phyloP scores from a whole-genome alignment of 2,888 invertebrate species.

The Keiferia lycopersicella region DNA sequence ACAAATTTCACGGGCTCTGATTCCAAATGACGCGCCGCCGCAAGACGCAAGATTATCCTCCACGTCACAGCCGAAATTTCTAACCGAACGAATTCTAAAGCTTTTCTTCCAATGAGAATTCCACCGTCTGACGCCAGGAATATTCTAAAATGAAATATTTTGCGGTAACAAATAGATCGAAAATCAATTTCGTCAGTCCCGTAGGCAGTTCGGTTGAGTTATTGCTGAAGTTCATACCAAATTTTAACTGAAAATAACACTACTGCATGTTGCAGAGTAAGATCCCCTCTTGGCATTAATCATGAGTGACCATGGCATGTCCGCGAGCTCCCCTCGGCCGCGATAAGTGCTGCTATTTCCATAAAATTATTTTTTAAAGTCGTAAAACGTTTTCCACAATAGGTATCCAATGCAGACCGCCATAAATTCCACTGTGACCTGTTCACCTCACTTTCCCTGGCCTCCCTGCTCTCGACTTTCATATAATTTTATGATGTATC shows the following conservation, averaged over 20 bases:
- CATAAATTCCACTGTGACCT: conserved; percentile 69
- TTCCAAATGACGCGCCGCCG: conserved; percentile 49
- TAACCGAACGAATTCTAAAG: conserved; percentile 61
- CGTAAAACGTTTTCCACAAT: conserved; percentile 71
- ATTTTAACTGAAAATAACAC: background rate
- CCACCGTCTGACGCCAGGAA: conserved; percentile 44
- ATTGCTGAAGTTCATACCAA: background rate
- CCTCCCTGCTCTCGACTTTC: conserved; percentile 73
- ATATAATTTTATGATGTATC: conserved; percentile 81
- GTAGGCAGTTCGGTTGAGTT: background rate
- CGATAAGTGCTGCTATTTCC: conserved; percentile 46
- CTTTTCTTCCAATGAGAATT: conserved; percentile 48
- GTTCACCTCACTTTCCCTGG: conserved; percentile 69
- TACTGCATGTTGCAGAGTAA: background rate
- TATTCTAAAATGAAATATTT: conserved; percentile 43
- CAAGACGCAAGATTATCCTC: conserved; percentile 60
- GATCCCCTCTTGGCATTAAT: conserved; percentile 23
- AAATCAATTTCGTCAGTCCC: conserved; percentile 6
- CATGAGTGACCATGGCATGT: conserved; percentile 21
- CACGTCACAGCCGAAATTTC: conserved; percentile 58
- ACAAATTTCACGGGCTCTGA: conserved; percentile 75
- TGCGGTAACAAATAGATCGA: conserved; percentile 12
- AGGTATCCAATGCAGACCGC: conserved; percentile 77
- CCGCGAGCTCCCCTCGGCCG: conserved; percentile 17
- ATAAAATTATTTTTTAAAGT: conserved; percentile 65